Conservation (phyloP, 2,113 vertebrate genomes). For the Urocolius indicus region DNA sequence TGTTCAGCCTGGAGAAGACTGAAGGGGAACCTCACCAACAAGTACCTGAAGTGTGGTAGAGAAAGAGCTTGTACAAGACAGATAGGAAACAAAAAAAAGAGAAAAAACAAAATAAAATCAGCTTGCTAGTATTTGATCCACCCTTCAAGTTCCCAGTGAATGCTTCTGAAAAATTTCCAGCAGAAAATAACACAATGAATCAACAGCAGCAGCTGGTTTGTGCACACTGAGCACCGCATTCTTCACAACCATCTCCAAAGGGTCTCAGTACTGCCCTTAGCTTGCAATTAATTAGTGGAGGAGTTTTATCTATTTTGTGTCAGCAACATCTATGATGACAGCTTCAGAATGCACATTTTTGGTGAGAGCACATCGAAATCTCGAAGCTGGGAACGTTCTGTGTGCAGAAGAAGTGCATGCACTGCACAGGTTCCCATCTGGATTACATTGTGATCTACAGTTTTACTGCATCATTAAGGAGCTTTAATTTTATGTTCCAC, state of each 20-base stretch:
- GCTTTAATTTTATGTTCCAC: background rate
- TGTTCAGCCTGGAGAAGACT: too few relatives aligned
- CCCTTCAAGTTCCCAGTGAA: background rate
- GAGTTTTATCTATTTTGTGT: background rate
- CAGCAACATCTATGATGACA: background rate
- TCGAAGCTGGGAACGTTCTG: background rate
- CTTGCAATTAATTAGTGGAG: background rate
- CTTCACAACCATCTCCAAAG: background rate
- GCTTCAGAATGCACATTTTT: background rate
- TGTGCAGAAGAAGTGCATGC: accelerated
- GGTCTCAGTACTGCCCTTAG: background rate
- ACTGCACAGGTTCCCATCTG: background rate
- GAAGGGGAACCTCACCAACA: too few relatives aligned
- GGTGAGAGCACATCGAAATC: background rate
- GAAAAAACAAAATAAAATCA: background rate
- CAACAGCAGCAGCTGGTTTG: background rate
- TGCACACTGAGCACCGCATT: background rate
- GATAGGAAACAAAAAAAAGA: background rate
- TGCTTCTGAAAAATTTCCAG: background rate
- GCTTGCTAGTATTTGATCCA: background rate
- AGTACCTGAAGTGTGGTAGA: too few relatives aligned
- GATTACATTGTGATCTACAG: background rate
- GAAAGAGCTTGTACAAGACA: background rate
- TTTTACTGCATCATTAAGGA: background rate
- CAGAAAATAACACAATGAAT: background rate